Conservation (phyloP, 2,797 vertebrate genomes). For the Bryconaethiops microstoma region DNA sequence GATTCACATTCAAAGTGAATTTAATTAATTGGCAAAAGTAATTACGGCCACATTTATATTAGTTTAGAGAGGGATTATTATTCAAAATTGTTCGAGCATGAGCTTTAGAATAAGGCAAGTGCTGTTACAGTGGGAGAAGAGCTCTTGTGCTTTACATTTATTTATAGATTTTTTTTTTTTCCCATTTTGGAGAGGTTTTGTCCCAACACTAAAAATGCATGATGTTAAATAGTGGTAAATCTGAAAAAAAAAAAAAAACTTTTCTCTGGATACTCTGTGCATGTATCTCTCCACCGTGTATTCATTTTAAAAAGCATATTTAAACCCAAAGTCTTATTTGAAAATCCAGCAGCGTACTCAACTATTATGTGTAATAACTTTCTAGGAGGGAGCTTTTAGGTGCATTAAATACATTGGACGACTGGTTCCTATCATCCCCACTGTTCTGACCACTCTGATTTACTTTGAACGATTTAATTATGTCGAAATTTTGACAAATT, state of each 20-base stretch:
- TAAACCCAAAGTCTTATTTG: not conserved
- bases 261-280: not conserved
- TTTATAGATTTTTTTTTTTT: too few species aligned
- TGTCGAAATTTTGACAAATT: not conserved
- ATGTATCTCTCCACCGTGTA: not conserved
- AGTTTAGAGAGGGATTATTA: constrained; percentile 63
- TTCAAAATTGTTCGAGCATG: constrained; percentile 67
- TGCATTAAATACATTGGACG: not conserved
- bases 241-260: too few species aligned
- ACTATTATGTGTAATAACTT: not conserved
- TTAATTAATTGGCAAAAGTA: constrained; percentile 65
- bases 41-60: constrained; percentile 69
- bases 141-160: too few species aligned
- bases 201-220: too few species aligned
- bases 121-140: constrained; percentile 21
- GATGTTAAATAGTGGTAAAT: too few species aligned
- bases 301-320: not conserved
- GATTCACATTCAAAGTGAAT: constrained; percentile 44
- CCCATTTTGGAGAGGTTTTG: too few species aligned
- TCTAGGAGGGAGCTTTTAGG: not conserved
- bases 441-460: not conserved
- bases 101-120: constrained; percentile 28
- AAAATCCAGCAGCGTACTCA: not conserved
- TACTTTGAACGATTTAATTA: not conserved
- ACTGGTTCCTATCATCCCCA: not conserved